These are phyloP conservation scores for Onthophagus taurus DNA, from an alignment of 1,140 invertebrate genomes.

Conservation along the genomic window DNA sequence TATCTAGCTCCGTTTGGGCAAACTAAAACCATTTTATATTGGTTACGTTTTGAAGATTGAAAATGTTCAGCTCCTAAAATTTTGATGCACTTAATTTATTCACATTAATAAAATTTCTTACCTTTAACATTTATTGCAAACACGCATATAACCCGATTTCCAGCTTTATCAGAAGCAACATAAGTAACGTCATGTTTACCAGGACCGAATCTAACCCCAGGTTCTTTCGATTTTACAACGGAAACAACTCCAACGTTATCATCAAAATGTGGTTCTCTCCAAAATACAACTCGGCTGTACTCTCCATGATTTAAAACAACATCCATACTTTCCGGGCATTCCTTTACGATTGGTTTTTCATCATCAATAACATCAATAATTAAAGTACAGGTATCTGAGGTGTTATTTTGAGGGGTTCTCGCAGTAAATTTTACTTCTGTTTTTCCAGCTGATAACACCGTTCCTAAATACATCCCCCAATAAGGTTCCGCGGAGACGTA, in stretches of 20 bases:
- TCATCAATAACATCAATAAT: constrained; percentile 52
- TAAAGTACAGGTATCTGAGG: constrained; percentile 44
- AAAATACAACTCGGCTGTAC: constrained; percentile 46
- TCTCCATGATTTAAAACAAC: constrained; percentile 47
- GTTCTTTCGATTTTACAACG: constrained; percentile 52
- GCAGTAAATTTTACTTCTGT: constrained; percentile 52
- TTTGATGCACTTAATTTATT: constrained; percentile 3
- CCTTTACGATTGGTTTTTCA: constrained; percentile 46
- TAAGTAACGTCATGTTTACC: constrained; percentile 54
- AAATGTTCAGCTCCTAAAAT: constrained; percentile 8
- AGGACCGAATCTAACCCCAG: constrained; percentile 46
- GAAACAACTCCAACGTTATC: constrained; percentile 51
- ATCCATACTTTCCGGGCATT: constrained; percentile 55
- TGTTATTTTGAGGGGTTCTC: constrained; percentile 45
- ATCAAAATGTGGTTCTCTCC: constrained; percentile 57
- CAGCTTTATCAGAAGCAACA: constrained; percentile 52
- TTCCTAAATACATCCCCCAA: constrained; percentile 56
- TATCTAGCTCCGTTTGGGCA: constrained; percentile 30
- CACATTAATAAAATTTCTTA: constrained; percentile 31
- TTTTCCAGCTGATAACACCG: constrained; percentile 47
- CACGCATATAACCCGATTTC: constrained; percentile 49
- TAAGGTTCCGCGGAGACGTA: constrained; percentile 50
- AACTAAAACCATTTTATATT: constrained; percentile 28
- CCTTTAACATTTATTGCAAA: constrained; percentile 52
- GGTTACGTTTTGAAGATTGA: constrained; percentile 6